phyloP scores from a whole-genome alignment of 2,113 vertebrate genomes.

The Oryzias curvinotus region DNA sequence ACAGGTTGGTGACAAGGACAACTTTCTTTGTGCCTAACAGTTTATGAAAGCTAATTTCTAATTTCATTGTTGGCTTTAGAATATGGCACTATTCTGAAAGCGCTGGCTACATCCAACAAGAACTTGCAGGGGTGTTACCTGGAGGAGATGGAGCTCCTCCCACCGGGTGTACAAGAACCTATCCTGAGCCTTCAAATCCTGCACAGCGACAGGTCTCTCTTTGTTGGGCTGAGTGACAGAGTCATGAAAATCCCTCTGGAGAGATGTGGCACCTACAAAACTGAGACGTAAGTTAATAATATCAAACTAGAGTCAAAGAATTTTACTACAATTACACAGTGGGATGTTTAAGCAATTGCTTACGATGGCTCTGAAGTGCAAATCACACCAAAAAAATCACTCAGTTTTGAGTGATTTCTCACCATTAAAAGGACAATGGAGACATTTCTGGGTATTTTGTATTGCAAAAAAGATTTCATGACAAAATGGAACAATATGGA shows the following conservation, averaged over 20 bases:
- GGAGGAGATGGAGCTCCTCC: conserved; percentile 95
- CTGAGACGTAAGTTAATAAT: conserved; percentile 77
- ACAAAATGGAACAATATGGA: no score
- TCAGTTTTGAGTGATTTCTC: no score
- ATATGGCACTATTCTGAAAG: conserved; percentile 94
- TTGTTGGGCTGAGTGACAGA: conserved; percentile 88
- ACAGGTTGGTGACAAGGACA: conserved; percentile 81
- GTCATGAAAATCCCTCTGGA: conserved; percentile 94
- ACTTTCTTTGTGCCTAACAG: not conserved
- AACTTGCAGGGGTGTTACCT: conserved; percentile 93
- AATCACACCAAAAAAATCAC: no score
- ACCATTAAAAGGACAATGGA: no score
- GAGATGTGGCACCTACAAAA: conserved; percentile 87
- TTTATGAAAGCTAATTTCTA: not conserved
- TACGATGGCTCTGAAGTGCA: no score
- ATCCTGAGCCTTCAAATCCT: conserved; percentile 94
- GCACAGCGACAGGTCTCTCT: conserved; percentile 91
- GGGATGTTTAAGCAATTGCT: no score
- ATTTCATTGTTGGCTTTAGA: conserved; percentile 73
- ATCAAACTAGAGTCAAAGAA: not conserved
- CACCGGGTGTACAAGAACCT: conserved; percentile 81
- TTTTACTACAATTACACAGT: not conserved
- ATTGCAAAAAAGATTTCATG: no score
- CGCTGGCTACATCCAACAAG: conserved; percentile 89
- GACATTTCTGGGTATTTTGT: no score